Percentiles rank a stretch among this genome's conserved stretches.
Conservation (phyloP, 2,888 invertebrate species). For the Cartodere bifasciata region DNA sequence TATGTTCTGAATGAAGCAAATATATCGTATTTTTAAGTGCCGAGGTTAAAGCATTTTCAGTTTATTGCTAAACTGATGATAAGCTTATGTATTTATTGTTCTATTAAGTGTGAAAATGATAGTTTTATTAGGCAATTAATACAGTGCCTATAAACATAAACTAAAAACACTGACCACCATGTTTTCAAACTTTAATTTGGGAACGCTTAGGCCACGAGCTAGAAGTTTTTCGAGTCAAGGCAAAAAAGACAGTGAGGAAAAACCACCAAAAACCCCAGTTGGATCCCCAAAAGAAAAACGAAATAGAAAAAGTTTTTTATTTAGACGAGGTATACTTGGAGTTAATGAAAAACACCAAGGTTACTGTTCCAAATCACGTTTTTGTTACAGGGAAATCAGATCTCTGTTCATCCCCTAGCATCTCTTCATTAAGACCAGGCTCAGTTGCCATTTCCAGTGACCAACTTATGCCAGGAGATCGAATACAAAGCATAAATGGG, state of each 20-base stretch:
- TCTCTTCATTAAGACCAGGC: slow-evolving; percentile 56
- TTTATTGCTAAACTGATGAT: too few species aligned
- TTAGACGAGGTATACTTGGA: slow-evolving; percentile 9
- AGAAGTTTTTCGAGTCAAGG: slow-evolving; percentile 39
- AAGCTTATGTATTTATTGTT: too few species aligned
- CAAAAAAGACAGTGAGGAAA: slow-evolving; percentile 33
- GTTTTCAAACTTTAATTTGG: slow-evolving; percentile 46
- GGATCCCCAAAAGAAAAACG: slow-evolving; percentile 38
- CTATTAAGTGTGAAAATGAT: too few species aligned
- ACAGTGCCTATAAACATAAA: too few species aligned
- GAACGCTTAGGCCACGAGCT: slow-evolving; percentile 39
- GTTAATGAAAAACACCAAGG: neutral
- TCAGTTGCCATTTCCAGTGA: slow-evolving; percentile 64
- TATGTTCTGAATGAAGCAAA: too few species aligned
- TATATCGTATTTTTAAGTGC: too few species aligned
- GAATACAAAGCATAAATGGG: slow-evolving; percentile 70
- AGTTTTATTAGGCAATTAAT: too few species aligned
- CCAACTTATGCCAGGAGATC: slow-evolving; percentile 65
- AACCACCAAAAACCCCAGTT: slow-evolving; percentile 45
- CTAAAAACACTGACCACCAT: slow-evolving; percentile 26
- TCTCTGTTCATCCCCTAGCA: slow-evolving; percentile 37
- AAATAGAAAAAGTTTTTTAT: slow-evolving; percentile 21
- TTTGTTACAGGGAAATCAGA: too few species aligned
- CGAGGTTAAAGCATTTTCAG: too few species aligned
- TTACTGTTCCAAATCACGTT: slow-evolving; percentile 2